Base-by-base conservation (phyloP, 1,140 invertebrate species). In the Drosophila athabasca region DNA sequence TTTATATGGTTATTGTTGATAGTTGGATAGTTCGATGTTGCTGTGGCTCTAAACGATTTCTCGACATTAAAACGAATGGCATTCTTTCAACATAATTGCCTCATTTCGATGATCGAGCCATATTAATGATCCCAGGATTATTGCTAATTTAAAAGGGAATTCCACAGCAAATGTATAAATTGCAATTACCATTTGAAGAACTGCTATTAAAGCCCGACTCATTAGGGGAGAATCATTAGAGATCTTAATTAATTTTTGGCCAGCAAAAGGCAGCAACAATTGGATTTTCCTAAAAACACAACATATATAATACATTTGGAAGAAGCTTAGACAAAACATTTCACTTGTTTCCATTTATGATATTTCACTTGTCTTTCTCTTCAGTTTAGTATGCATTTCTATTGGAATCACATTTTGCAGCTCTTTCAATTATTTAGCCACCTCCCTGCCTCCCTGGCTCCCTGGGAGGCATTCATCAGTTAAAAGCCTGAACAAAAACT, bases 1-100 rank as follows among this genome's bases (percentile, higher is more conserved):
- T 70, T 71, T 71, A 71, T 70, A 69, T 53, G 68, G 39, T 60
- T 69, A 58, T 69, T 69, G 66, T 49, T 55, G 65, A 50, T 26
- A 26, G 24, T 4, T 5, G 2, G 24, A 26, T 26, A 26, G 24
- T 5, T 26, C 17, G 24, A 26, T 69, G 35, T 62, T 62, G 15
- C 44, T 69, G 8, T 43, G 15, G 41, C 69, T 69, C 50, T 55
- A 68, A 69, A 55, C 44, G 64, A 49, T 68, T 68, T 58, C 9
- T 15, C 19, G 35, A 57, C 51, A 69, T 69, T 50, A 69, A 68
- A 17, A 51, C 51, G 43, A 68, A 58, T 43, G 62, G 64, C 64
- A 50, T 69, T 69, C 24, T 48, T 15, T 43, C 17, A 58, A 45
- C 13, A 49, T 69, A 69, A 69, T 69, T 43, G 19, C 51, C 51